Conservation (phyloP, 1,140 invertebrate species). For the Phthorimaea operculella region DNA sequence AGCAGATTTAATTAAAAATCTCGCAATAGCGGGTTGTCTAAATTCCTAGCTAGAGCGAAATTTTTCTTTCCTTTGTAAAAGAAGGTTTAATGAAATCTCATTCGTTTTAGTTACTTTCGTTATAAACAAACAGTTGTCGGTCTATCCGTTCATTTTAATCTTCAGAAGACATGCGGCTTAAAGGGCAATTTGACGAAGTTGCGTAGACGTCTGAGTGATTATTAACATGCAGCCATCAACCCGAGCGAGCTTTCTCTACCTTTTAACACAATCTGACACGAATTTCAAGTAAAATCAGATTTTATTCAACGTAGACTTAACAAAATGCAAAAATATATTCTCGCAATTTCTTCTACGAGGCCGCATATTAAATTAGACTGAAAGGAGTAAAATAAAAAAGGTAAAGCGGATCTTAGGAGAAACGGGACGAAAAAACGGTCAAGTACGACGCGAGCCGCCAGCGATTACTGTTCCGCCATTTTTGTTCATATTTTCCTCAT, state of each 20-base stretch:
- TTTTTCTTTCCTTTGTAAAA: constrained; percentile 41
- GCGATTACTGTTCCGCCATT: constrained; percentile 20
- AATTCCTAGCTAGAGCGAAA: constrained; percentile 45
- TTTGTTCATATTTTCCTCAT: constrained; percentile 5
- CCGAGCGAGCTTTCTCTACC: neutral
- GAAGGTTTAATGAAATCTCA: constrained; percentile 47
- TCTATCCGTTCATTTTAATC: neutral
- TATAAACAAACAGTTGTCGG: neutral
- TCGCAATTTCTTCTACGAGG: constrained; percentile 37
- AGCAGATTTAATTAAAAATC: constrained; percentile 59
- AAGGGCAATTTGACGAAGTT: neutral
- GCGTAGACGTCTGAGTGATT: neutral
- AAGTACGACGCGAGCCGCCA: constrained; percentile 18
- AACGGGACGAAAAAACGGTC: constrained; percentile 24
- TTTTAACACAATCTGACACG: constrained; percentile 16
- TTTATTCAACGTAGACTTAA: constrained; percentile 32
- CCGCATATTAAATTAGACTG: constrained; percentile 48
- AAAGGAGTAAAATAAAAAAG: constrained; percentile 48
- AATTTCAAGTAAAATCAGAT: constrained; percentile 25
- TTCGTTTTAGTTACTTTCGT: constrained; percentile 24
- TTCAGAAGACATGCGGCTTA: neutral
- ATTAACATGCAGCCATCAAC: constrained; percentile 1
- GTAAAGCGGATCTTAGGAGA: constrained; percentile 34
- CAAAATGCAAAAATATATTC: constrained; percentile 38
- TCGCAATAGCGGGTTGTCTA: constrained; percentile 52